Evolutionary conservation across 2,888 invertebrate genomes (phyloP), one percentile per base, ranked within the genome.

Genomic region (Endomychus coccineus): DNA sequence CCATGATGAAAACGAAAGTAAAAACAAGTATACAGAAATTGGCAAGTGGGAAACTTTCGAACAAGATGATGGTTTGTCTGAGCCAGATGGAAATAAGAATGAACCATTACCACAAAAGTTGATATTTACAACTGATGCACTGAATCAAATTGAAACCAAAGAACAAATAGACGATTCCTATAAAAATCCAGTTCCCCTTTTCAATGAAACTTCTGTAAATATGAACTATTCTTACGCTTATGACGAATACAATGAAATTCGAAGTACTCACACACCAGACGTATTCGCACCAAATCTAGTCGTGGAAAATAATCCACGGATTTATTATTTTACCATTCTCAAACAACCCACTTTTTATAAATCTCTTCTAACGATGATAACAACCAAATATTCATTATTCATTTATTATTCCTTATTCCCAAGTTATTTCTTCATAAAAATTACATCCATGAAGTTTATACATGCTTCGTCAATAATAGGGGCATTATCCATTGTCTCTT

Each of bases 101-200:
- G n/a, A n/a, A n/a, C n/a, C n/a, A n/a, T n/a, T n/a, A n/a, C n/a
- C n/a, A n/a, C n/a, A n/a, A n/a, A n/a, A n/a, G n/a, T n/a, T n/a
- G n/a, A 36, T 6, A 9, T 19, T n/a, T 31, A 16, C 10, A 9
- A n/a, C 7, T 11, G 16, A 3, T 27, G n/a, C 6, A 33, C 25
- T 11, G 4, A 25, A 3, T n/a, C 16, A 7, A 15, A 15, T 14
- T 4, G 14, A 13, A 29, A 29, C n/a, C 4, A 6, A 7, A 29
- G 13, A 15, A 6, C 4, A 29, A 10, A 29, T 6, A 19, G 6
- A n/a, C 21, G n/a, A 6, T 19, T n/a, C n/a, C n/a, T n/a, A n/a
- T n/a, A n/a, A n/a, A n/a, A n/a, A n/a, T n/a, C n/a, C n/a, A n/a
- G 69, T 69, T 39, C 73, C 75, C 0, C 50, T 76, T 25, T 76